phyloP scores from a whole-genome alignment of 2,888 invertebrate species.

The Oithona nana region DNA sequence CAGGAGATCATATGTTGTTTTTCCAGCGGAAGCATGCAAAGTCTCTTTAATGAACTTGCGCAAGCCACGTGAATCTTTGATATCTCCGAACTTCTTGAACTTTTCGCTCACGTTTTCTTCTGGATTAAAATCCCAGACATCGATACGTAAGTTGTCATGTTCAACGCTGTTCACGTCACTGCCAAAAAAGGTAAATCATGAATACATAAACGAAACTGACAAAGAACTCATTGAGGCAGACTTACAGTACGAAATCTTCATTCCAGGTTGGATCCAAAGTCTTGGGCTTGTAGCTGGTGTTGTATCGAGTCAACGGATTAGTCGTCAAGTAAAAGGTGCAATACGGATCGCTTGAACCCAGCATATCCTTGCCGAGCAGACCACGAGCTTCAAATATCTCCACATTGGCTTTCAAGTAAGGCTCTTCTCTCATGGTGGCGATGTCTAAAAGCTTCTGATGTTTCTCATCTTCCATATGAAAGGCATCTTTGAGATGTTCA shows the following conservation, averaged over 20 bases:
- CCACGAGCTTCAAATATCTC: conserved; percentile 3
- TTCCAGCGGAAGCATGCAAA: conserved; percentile 58
- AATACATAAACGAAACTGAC: not conserved
- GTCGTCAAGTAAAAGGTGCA: conserved; percentile 74
- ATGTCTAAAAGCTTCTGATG: conserved; percentile 4
- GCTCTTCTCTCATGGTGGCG: conserved; percentile 14
- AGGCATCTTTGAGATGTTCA: not conserved
- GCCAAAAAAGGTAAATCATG: too few species aligned
- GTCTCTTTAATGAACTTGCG: conserved; percentile 51
- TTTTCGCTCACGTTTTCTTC: conserved; percentile 73
- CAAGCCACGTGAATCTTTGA: conserved; percentile 65
- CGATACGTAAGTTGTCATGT: not conserved
- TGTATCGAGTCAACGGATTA: conserved; percentile 46
- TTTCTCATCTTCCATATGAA: not conserved
- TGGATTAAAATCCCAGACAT: conserved; percentile 60
- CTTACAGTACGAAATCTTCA: conserved; percentile 89
- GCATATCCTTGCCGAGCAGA: conserved; percentile 13
- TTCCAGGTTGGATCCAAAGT: conserved; percentile 87
- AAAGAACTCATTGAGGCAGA: conserved; percentile 21
- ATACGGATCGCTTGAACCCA: conserved; percentile 69
- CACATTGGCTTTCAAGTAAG: conserved; percentile 10
- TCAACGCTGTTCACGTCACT: conserved; percentile 15
- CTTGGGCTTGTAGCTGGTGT: conserved; percentile 72
- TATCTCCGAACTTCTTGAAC: conserved; percentile 61
- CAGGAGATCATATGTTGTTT: conserved; percentile 84